Base-by-base conservation (phyloP, 2,888 invertebrate genomes). In the Conomelus anceps region DNA sequence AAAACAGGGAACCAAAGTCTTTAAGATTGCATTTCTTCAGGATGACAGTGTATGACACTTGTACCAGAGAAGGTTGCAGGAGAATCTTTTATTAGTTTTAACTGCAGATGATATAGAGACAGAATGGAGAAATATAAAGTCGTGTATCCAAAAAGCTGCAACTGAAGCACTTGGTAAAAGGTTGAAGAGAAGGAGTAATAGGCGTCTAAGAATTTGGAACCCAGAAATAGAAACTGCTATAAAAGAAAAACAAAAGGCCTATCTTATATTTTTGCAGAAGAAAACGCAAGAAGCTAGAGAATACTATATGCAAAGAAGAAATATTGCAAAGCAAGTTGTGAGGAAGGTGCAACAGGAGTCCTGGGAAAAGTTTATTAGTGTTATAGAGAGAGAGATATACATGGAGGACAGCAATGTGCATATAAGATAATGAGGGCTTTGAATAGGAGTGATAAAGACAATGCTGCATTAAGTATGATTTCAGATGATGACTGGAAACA, bases 141-240 rank as follows among this genome's bases (percentile, higher is more conserved):
- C 13, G 11, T 6, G 87, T n/a, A n/a, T n/a, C n/a, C n/a, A n/a
- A n/a, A n/a, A n/a, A n/a, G n/a, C n/a, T n/a, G n/a, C n/a, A n/a
- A n/a, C n/a, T n/a, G n/a, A n/a, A n/a, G n/a, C n/a, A n/a, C n/a
- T n/a, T n/a, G n/a, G n/a, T n/a, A n/a, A n/a, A n/a, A n/a, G n/a
- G n/a, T n/a, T n/a, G n/a, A n/a, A n/a, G n/a, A n/a, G n/a, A n/a
- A n/a, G n/a, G 23, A 24, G 13, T 13, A 87, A 87, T 11, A 87
- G 23, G 87, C 87, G 87, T 87, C 23, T 87, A 24, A 22, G 87
- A 9, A 22, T 87, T 22, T 87, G 87, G 87, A 87, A 87, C 22
- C 23, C 87, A 6, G 13, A n/a, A n/a, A n/a, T n/a, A n/a, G n/a
- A n/a, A n/a, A n/a, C n/a, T n/a, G n/a, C n/a, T n/a, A n/a, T n/a